Evolutionary conservation across 2,797 vertebrate species (phyloP).

Genomic region (Phrynocephalus vlangalii): DNA sequence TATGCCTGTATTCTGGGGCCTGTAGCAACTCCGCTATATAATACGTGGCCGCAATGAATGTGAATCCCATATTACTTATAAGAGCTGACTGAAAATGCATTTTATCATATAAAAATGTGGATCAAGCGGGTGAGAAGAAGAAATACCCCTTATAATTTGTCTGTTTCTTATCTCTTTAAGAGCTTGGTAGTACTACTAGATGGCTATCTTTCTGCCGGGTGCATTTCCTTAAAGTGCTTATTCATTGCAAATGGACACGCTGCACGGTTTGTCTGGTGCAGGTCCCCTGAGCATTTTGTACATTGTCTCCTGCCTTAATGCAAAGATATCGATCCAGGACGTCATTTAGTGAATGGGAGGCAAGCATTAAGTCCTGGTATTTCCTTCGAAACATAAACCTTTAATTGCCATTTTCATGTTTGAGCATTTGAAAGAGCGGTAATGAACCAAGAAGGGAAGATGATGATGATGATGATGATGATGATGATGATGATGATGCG

Average conservation of each 20-base stretch:
- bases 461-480: not conserved
- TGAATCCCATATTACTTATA: not conserved
- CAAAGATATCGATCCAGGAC: slow-evolving; percentile 55
- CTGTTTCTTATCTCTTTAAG: slow-evolving; percentile 19
- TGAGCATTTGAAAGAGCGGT: slow-evolving; percentile 46
- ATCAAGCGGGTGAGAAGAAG: not conserved
- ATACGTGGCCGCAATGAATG: not conserved
- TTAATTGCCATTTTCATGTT: slow-evolving; percentile 52
- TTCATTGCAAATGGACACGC: slow-evolving; percentile 34
- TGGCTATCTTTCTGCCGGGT: slow-evolving; percentile 23
- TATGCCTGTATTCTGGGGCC: not conserved
- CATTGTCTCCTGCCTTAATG: slow-evolving; percentile 56
- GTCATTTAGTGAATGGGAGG: slow-evolving; percentile 51
- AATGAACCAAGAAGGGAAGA: slow-evolving; percentile 45
- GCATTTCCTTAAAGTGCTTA: slow-evolving; percentile 37
- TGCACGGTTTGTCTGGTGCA: slow-evolving; percentile 31
- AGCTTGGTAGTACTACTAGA: slow-evolving; percentile 24
- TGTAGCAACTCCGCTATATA: not conserved
- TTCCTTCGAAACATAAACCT: slow-evolving; percentile 61
- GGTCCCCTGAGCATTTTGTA: slow-evolving; percentile 48
- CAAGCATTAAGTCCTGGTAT: slow-evolving; percentile 54
- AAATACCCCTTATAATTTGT: not conserved
- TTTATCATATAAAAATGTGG: slow-evolving; percentile 1
- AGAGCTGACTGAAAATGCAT: not conserved
- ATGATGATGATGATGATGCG: slow-evolving; percentile 18